Evolutionary conservation across 1,140 invertebrate genomes (phyloP).

Genomic region (Temnothorax nylanderi): DNA sequence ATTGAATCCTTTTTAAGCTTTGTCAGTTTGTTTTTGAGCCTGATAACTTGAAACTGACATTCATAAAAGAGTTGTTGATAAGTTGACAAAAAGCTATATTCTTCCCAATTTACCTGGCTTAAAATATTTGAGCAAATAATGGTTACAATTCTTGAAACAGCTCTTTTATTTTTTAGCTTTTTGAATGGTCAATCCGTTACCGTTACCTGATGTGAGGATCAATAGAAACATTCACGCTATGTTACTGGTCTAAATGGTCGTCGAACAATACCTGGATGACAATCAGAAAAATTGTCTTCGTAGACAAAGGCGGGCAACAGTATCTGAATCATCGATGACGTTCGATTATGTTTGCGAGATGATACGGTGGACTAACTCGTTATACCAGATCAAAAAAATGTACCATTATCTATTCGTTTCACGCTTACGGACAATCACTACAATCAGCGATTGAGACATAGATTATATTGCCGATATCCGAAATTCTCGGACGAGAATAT

Average conservation of each 20-base stretch:
- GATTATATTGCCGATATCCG: conserved; percentile 2
- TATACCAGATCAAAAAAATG: conserved; percentile 5
- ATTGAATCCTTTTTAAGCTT: background rate
- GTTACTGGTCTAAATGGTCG: background rate
- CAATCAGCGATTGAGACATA: background rate
- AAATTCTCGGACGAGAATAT: background rate
- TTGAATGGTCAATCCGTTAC: background rate
- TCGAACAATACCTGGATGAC: conserved; percentile 1
- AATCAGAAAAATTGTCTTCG: background rate
- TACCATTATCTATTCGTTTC: background rate
- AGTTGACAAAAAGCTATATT: background rate
- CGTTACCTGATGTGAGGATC: conserved; percentile 33
- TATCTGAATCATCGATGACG: conserved; percentile 25
- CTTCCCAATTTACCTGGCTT: background rate
- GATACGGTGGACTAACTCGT: background rate
- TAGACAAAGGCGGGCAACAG: background rate
- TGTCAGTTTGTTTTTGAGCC: background rate
- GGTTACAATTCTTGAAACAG: conserved; percentile 12
- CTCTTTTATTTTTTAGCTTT: background rate
- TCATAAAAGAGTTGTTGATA: background rate
- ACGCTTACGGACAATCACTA: background rate
- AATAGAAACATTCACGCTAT: conserved; percentile 27
- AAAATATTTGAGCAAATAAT: conserved; percentile 23
- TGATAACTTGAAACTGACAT: background rate
- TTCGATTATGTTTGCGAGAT: conserved; percentile 17